Evolutionary conservation across 2,888 invertebrate species (phyloP).

Genomic region (Cephus rjabovi): DNA sequence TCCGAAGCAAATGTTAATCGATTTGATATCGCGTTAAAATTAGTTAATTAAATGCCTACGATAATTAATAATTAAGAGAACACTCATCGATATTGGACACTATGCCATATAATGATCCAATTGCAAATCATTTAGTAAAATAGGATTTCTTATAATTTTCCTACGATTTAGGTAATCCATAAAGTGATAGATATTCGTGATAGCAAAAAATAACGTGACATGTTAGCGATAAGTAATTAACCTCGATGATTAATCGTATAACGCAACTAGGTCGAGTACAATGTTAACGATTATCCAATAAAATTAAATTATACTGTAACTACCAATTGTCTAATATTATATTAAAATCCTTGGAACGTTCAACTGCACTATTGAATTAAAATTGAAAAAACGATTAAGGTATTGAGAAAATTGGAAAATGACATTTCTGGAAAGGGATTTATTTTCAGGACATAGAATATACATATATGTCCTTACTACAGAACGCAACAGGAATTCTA

Average conservation of each 20-base stretch:
- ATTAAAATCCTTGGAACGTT: neutral
- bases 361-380: neutral
- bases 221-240: neutral
- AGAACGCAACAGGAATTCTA: neutral
- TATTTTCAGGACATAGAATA: neutral
- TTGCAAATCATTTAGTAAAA: neutral
- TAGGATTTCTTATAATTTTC: neutral
- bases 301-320: neutral
- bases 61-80: neutral
- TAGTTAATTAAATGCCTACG: neutral
- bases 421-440: neutral
- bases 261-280: neutral
- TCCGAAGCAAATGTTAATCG: neutral
- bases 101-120: neutral
- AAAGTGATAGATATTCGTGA: neutral
- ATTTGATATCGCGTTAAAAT: neutral
- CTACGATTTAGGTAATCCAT: neutral
- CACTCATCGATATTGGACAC: neutral
- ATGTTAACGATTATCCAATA: neutral
- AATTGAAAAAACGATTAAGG: neutral
- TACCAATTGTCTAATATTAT: neutral
- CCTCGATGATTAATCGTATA: neutral
- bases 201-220: neutral
- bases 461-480: neutral
- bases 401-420: neutral